phyloP scores from a whole-genome alignment of 2,113 vertebrate genomes.

The Holacanthus passer region DNA sequence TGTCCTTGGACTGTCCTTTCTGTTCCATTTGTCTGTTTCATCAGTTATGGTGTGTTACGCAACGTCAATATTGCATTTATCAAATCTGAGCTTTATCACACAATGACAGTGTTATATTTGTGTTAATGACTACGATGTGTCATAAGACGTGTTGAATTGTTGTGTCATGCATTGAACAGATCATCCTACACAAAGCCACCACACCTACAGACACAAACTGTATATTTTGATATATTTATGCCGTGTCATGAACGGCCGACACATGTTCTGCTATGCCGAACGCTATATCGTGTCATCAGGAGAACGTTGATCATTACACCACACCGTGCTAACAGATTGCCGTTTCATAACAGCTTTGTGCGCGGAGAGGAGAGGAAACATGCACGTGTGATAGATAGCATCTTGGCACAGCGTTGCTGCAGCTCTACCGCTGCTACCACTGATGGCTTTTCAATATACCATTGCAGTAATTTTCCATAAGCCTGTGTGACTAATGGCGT shows the following conservation, averaged over 20 bases:
- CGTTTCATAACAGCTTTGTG: slow-evolving; percentile 42
- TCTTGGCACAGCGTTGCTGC: slow-evolving; percentile 56
- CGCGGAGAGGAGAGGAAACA: slow-evolving; percentile 31
- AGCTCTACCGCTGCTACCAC: slow-evolving; percentile 45
- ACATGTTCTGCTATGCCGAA: not conserved
- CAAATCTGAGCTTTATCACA: not conserved
- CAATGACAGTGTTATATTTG: not conserved
- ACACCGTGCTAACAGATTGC: slow-evolving; percentile 36
- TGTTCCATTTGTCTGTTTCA: not conserved
- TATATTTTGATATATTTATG: not conserved
- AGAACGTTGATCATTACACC: slow-evolving; percentile 21
- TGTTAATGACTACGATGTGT: not conserved
- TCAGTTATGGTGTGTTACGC: not conserved
- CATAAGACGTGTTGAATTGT: not conserved
- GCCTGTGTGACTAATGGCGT: slow-evolving; percentile 75
- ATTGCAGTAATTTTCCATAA: slow-evolving; percentile 72
- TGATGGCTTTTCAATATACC: slow-evolving; percentile 75
- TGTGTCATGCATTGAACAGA: not conserved
- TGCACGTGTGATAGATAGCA: slow-evolving; percentile 64
- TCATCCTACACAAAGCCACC: not conserved
- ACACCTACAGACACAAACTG: not conserved
- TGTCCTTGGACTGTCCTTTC: not conserved
- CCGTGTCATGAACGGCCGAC: not conserved
- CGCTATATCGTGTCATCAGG: slow-evolving; percentile 28
- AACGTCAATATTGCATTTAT: not conserved